Evolutionary conservation across 2,797 vertebrate species (phyloP), one percentile per base, ranked within the genome.

Genomic region (Catamblyrhynchus diadema): DNA sequence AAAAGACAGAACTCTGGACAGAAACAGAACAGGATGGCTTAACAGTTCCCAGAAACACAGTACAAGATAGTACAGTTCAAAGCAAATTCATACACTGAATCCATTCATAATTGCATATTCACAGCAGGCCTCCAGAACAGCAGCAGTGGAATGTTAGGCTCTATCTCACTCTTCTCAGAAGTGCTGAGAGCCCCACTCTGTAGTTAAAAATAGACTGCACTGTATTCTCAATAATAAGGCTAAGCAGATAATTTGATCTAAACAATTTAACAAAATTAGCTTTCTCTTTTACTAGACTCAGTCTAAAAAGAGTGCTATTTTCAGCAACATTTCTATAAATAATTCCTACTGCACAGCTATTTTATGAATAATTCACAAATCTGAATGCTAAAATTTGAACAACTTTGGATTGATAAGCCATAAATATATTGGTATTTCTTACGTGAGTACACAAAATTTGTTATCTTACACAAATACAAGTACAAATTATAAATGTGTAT

Each of bases 361-460:
- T 88, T 71, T 74, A 80, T 86, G 79, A 92, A 67, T 85, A 93
- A 77, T 64, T 85, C 75, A 89, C 27, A 89, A 77, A 80, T 15
- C 10, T 28, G 48, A 69, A 72, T 72, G 75, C 54, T 83, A 69
- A 88, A 72, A 59, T 75, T 86, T 41, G 47, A 80, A 37, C 45
- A 82, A 35, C 54, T 87, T 69, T n/a, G 53, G 37, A 70, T n/a
- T 86, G 45, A 60, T 64, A 85, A 81, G 5, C 61, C 48, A 32
- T 75, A 70, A 84, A 94, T 60, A 53, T 10, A 73, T 14, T 39
- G 25, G 10, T 48, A 48, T 64, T 90, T 75, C 60, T 88, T 64
- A 82, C 62, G 27, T 30, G 17, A 69, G 13, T 22, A 73, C 22
- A 45, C 12, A 72, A 80, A 86, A 50, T 62, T 62, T 62, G 35